Evolutionary conservation across 2,888 invertebrate species (phyloP).

Genomic region (Scelioninae gen. 1): DNA sequence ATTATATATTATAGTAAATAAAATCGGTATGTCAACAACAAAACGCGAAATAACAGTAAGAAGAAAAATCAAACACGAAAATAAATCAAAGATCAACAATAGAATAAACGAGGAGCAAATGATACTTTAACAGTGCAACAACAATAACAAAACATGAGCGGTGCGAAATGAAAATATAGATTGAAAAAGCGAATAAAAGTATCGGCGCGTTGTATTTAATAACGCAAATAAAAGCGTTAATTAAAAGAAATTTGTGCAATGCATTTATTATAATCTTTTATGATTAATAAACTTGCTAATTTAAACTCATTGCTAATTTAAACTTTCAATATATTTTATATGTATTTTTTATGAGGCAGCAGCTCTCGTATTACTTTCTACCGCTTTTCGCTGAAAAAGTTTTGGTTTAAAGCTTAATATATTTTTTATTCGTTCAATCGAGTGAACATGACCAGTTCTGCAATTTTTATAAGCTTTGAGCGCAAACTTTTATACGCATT

Average conservation of each 20-base stretch:
- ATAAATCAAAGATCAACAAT: too few species aligned
- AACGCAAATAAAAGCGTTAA: slow-evolving; percentile 58
- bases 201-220: slow-evolving; percentile 50
- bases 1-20: slow-evolving; percentile 25
- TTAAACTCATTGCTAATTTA: slow-evolving; percentile 68
- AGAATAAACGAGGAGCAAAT: background rate
- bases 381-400: slow-evolving; percentile 65
- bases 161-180: slow-evolving; percentile 42
- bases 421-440: slow-evolving; percentile 71
- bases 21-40: slow-evolving; percentile 19
- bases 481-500: slow-evolving; percentile 70
- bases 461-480: slow-evolving; percentile 70
- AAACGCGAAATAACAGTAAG: background rate
- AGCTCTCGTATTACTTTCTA: slow-evolving; percentile 60
- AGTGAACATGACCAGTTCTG: slow-evolving; percentile 71
- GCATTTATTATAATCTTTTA: slow-evolving; percentile 70
- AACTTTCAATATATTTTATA: slow-evolving; percentile 69
- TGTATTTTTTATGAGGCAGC: slow-evolving; percentile 67
- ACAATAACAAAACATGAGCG: slow-evolving; percentile 38
- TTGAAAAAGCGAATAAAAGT: slow-evolving; percentile 50
- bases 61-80: too few species aligned
- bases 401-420: slow-evolving; percentile 70
- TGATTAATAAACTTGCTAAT: slow-evolving; percentile 68
- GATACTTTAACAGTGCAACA: slow-evolving; percentile 7
- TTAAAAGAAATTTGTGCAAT: slow-evolving; percentile 64